phyloP scores from a whole-genome alignment of 1,140 invertebrate species.

The Brachionus koreanus region DNA sequence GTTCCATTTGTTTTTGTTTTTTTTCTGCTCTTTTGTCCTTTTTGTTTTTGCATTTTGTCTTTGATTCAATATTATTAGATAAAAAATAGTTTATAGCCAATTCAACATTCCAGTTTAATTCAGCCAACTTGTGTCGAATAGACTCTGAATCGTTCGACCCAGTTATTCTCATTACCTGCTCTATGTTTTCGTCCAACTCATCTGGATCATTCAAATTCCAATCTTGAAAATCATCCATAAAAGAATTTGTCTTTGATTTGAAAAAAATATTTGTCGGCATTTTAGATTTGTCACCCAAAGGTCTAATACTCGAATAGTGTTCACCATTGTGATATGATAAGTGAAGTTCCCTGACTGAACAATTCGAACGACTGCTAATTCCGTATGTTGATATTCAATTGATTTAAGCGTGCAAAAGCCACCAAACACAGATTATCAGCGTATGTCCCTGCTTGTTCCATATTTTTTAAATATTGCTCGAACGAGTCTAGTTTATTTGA shows the following conservation, averaged over 20 bases:
- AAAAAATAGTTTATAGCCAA: constrained; percentile 14
- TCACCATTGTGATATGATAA: constrained; percentile 63
- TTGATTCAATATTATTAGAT: neutral
- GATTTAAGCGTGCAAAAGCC: constrained; percentile 61
- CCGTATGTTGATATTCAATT: constrained; percentile 61
- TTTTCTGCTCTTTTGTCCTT: constrained; percentile 23
- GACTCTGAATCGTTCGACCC: neutral
- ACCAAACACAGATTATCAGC: constrained; percentile 64
- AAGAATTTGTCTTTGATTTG: constrained; percentile 4
- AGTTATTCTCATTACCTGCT: neutral
- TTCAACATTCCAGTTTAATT: neutral
- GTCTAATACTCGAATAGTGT: constrained; percentile 60
- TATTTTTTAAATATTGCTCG: constrained; percentile 56
- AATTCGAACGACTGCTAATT: neutral
- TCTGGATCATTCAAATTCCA: constrained; percentile 14
- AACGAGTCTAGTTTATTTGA: constrained; percentile 27
- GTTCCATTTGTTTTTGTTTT: constrained; percentile 40
- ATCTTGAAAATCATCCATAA: neutral
- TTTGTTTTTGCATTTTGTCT: constrained; percentile 25
- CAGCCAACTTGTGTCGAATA: neutral
- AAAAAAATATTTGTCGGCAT: constrained; percentile 24
- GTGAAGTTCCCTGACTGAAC: constrained; percentile 55
- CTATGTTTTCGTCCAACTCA: neutral
- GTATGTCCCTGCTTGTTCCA: constrained; percentile 61
- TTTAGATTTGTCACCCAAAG: constrained; percentile 50